A percentile compares a stretch with the other conserved stretches of the same genome.
phyloP scores from a whole-genome alignment of 2,888 invertebrate genomes.

The Heterodera filipjevi region DNA sequence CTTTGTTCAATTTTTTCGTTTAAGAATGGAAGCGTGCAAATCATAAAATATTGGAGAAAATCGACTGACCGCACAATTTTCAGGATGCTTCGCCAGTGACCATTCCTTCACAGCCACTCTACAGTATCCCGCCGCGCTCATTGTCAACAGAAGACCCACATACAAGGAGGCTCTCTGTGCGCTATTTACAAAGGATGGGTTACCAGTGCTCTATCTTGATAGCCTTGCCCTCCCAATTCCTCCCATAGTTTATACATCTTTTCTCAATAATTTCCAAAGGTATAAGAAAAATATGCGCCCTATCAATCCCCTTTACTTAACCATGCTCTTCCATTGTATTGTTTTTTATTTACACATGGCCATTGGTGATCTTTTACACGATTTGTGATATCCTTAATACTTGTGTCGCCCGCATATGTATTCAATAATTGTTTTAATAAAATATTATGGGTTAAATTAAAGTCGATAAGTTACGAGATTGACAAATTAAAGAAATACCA shows the following conservation, averaged over 20 bases:
- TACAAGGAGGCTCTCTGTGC: neutral
- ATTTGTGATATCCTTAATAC: slow-evolving; percentile 7
- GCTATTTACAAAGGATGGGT: neutral
- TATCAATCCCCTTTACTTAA: neutral
- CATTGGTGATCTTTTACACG: neutral
- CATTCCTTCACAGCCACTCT: neutral
- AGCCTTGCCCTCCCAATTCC: neutral
- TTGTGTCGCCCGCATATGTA: slow-evolving; percentile 12
- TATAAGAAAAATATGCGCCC: neutral
- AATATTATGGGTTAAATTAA: neutral
- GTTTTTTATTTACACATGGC: neutral
- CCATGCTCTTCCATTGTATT: slow-evolving; percentile 23
- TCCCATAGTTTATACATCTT: neutral
- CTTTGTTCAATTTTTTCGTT: neutral
- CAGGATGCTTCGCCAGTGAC: slow-evolving; percentile 25
- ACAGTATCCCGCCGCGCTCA: slow-evolving; percentile 7
- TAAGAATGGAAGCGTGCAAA: neutral
- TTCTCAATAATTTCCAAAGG: slow-evolving; percentile 4
- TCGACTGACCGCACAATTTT: neutral
- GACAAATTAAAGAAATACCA: neutral
- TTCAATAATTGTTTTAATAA: slow-evolving; percentile 18
- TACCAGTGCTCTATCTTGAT: slow-evolving; percentile 22
- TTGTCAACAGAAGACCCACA: neutral
- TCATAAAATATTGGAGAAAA: neutral
- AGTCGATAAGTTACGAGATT: neutral